A percentile compares a stretch with the other conserved stretches of the same genome.
phyloP scores from a whole-genome alignment of 2,113 vertebrate genomes.

The Tonatia bakeri region DNA sequence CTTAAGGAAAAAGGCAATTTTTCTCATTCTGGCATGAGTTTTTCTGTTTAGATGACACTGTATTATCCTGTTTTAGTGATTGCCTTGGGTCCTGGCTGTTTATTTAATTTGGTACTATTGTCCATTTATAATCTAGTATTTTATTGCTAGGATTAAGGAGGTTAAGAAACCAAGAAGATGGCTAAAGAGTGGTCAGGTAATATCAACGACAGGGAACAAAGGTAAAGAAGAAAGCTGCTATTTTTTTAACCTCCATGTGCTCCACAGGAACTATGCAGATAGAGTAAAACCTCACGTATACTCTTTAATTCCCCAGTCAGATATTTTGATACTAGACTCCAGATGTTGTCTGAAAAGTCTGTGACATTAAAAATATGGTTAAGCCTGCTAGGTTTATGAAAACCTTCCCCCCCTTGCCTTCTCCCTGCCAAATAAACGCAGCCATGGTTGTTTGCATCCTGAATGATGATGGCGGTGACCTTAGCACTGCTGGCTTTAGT shows the following conservation, averaged over 20 bases:
- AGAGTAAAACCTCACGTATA: not conserved
- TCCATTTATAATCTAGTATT: constrained; percentile 19
- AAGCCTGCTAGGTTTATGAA: not conserved
- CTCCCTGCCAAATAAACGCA: not conserved
- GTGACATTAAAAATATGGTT: not conserved
- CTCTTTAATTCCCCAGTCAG: not conserved
- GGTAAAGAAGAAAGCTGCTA: not conserved
- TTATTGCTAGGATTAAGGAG: constrained; percentile 18
- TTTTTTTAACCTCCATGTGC: not conserved
- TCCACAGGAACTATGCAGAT: not conserved
- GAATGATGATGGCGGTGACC: constrained; percentile 32
- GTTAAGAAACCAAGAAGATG: not conserved
- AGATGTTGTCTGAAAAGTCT: not conserved
- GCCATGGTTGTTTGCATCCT: constrained; percentile 42
- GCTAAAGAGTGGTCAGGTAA: not conserved
- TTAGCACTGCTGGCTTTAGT: constrained; percentile 47
- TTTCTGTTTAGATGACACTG: not conserved
- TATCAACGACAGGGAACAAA: not conserved
- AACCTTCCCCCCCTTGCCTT: not conserved
- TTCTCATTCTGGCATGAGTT: not conserved
- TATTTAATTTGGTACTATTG: not conserved
- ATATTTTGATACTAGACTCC: not conserved
- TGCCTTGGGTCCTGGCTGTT: not conserved
- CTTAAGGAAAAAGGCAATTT: not conserved
- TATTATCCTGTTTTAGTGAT: not conserved